phyloP scores from a whole-genome alignment of 2,113 vertebrate species.

The Gavia stellata region DNA sequence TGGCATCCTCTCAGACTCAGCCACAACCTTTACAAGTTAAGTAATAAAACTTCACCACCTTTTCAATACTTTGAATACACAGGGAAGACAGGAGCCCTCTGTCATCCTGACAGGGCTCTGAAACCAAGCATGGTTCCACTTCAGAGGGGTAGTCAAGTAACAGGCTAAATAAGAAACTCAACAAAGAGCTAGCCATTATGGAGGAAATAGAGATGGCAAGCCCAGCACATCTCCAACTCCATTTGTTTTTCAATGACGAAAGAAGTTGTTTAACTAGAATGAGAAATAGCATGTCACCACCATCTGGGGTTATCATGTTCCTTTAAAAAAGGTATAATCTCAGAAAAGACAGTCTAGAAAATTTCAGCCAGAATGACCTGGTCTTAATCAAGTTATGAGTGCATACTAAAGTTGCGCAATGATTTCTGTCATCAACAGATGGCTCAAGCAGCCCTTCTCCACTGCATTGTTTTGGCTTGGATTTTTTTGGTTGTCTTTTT shows the following conservation, averaged over 20 bases:
- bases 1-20: not conserved
- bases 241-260: not conserved
- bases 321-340: not conserved
- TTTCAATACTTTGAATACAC: not conserved
- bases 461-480: not conserved
- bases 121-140: not conserved
- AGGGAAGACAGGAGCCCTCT: not conserved
- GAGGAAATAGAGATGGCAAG: not conserved
- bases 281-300: not conserved
- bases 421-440: not conserved
- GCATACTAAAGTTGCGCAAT: not conserved
- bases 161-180: not conserved
- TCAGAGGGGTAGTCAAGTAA: not conserved
- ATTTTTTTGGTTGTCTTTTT: not conserved
- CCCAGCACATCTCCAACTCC: not conserved
- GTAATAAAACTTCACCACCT: not conserved
- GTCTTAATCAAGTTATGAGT: not conserved
- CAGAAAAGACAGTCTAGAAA: not conserved
- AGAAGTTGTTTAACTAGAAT: not conserved
- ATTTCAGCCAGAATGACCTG: not conserved
- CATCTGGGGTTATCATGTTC: not conserved
- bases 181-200: not conserved
- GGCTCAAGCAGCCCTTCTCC: not conserved
- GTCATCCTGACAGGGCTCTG: not conserved
- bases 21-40: not conserved